Base-by-base conservation (phyloP, 2,888 invertebrate species). In the Rhamphomyia laevipes region DNA sequence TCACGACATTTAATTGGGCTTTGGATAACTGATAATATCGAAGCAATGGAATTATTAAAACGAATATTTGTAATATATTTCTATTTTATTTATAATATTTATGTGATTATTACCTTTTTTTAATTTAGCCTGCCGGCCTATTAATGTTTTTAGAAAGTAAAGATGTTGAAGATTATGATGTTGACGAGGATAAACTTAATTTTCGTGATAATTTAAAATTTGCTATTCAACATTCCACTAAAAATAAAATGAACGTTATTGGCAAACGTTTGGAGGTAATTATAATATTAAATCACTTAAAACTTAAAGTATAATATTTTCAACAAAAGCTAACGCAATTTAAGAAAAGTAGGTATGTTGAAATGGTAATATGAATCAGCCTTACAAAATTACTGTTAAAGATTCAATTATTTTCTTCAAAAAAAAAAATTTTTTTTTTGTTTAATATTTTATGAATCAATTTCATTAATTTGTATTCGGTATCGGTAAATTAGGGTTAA, bases 1-100 rank as follows among this genome's bases (percentile, higher is more conserved):
- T 95, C 95, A 52, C 75, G 92, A 27, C 96, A 97, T 72, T 76
- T 99, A 47, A 87, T 99, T 38, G 91, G 91, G 4, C 75, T 99
- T 33, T 99, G 99, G 99, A 81, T 95, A 11, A 92, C 92, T 0
- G 94, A 91, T 47, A 94, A 96, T 72, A 85, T 87, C 27, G 86
- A 86, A 13, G 94, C 95, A 4, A 84, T 88, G 77, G 84, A 84
- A 21, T 74, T 97, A 43, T 76, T 97, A 31, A 78, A 80, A 56
- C 74, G 95, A 63, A 86, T 94, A 57, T 81, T 96, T 82, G 42
- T 42, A 15, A 41, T 3, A 18, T 13, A 12, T 15, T 5, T 23
- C 9, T 3, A 15, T 13, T 42, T 27, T 23, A n/a, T 23, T n/a
- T 21, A 21, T 21, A 3, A 21, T 21, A 21, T 21, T 21, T 4